phyloP scores from a whole-genome alignment of 2,113 vertebrate genomes.

The Pipa parva region DNA sequence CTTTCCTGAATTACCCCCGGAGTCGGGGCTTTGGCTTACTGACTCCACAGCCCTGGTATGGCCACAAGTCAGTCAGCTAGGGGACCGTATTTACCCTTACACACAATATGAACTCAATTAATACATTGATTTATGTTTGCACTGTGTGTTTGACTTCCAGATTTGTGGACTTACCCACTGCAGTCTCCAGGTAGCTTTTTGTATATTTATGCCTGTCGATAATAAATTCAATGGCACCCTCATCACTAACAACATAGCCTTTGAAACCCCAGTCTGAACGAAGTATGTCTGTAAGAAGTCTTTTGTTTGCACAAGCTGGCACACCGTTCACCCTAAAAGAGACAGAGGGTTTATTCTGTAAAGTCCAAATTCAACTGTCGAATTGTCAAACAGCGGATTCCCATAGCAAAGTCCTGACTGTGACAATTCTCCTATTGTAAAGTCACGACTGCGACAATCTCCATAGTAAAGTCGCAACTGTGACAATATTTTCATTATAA shows the following conservation, averaged over 20 bases:
- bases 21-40: too few relatives aligned
- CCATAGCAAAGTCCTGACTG: too few relatives aligned
- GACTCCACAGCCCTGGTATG: too few relatives aligned
- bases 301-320: slow-evolving; percentile 57
- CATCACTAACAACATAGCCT: slow-evolving; percentile 59
- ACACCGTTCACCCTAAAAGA: slow-evolving; percentile 53
- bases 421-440: too few relatives aligned
- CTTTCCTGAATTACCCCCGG: too few relatives aligned
- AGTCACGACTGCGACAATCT: too few relatives aligned
- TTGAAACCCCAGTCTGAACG: slow-evolving; percentile 57
- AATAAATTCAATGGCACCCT: slow-evolving; percentile 58
- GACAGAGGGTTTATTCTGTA: too few relatives aligned
- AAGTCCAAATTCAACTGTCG: too few relatives aligned
- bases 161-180: slow-evolving; percentile 43
- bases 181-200: slow-evolving; percentile 51
- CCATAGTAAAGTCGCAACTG: too few relatives aligned
- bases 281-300: slow-evolving; percentile 55
- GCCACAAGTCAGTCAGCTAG: background rate
- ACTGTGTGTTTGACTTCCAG: background rate
- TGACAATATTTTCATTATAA: too few relatives aligned
- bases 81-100: background rate
- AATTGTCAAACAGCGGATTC: too few relatives aligned
- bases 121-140: background rate
- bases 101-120: rapidly evolving
- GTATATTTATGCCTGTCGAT: slow-evolving; percentile 53